Percentiles rank a stretch among this genome's conserved stretches.
These are phyloP conservation scores for Campoplex capitator DNA, from an alignment of 2,888 invertebrate species.

Conservation along the genomic window DNA sequence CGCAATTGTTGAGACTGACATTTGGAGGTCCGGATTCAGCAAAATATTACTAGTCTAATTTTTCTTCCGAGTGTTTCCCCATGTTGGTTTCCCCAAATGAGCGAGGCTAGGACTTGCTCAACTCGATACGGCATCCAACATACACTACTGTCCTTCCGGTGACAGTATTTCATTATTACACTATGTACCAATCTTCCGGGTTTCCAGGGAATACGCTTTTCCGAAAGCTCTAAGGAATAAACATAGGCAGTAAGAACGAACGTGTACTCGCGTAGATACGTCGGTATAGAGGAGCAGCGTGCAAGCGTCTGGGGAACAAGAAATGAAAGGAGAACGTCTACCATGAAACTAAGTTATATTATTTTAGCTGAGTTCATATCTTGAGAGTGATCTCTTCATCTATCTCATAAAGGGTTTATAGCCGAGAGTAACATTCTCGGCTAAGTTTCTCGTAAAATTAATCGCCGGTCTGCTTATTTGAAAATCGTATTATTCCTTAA, in stretches of 20 bases:
- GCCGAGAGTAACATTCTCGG: slow-evolving; percentile 24
- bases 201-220: slow-evolving; percentile 3
- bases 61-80: slow-evolving; percentile 49
- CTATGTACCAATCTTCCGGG: slow-evolving; percentile 1
- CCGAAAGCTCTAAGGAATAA: slow-evolving; percentile 22
- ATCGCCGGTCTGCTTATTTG: neutral
- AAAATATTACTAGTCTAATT: slow-evolving; percentile 38
- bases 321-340: slow-evolving; percentile 20
- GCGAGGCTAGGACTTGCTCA: slow-evolving; percentile 42
- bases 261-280: neutral
- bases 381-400: slow-evolving; percentile 17
- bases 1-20: neutral
- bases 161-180: slow-evolving; percentile 47
- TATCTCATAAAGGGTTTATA: slow-evolving; percentile 7
- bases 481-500: neutral
- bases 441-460: neutral
- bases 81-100: slow-evolving; percentile 42
- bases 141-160: neutral
- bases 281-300: neutral
- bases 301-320: slow-evolving; percentile 15
- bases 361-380: slow-evolving; percentile 22
- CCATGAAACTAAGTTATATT: slow-evolving; percentile 44
- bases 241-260: slow-evolving; percentile 12
- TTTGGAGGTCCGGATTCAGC: slow-evolving; percentile 42
- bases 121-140: slow-evolving; percentile 9